Conservation (phyloP, 2,113 vertebrate genomes). For the Spea bombifrons region DNA sequence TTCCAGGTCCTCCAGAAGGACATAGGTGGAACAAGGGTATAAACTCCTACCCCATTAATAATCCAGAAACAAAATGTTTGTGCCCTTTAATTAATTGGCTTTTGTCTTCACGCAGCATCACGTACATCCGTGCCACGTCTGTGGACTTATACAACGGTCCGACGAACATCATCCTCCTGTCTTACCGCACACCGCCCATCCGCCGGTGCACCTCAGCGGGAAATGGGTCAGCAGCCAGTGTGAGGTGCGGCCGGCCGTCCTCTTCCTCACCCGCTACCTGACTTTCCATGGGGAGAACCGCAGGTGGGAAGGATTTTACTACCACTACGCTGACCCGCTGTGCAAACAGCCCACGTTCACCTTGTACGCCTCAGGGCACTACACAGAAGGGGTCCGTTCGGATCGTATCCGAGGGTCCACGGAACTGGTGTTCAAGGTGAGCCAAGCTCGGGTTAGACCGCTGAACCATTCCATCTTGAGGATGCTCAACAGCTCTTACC, state of each 20-base stretch:
- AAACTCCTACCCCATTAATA: too few relatives aligned
- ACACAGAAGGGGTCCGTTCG: constrained; percentile 69
- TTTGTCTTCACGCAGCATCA: constrained; percentile 72
- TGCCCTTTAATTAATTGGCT: neutral
- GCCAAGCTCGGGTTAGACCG: constrained; percentile 66
- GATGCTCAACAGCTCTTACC: constrained; percentile 71
- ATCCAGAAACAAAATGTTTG: too few relatives aligned
- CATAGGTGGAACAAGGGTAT: too few relatives aligned
- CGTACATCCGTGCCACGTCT: constrained; percentile 75
- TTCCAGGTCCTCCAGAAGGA: too few relatives aligned
- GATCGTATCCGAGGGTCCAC: constrained; percentile 67
- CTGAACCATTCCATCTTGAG: constrained; percentile 65
- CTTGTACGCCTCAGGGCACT: constrained; percentile 74
- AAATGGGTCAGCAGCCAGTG: constrained; percentile 80
- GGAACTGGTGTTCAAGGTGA: constrained; percentile 81
- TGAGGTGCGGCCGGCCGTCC: constrained; percentile 76
- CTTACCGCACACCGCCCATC: constrained; percentile 56
- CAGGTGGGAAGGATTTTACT: constrained; percentile 80
- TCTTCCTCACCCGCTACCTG: constrained; percentile 84
- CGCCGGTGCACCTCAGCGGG: constrained; percentile 64
- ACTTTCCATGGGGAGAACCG: constrained; percentile 68
- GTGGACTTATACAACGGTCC: constrained; percentile 71
- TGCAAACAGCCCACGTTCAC: constrained; percentile 81
- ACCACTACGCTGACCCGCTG: constrained; percentile 78
- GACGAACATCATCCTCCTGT: constrained; percentile 74